A percentile compares a stretch with the other conserved stretches of the same genome.
Conservation (phyloP, 2,113 vertebrate species). For the Excalfactoria chinensis region DNA sequence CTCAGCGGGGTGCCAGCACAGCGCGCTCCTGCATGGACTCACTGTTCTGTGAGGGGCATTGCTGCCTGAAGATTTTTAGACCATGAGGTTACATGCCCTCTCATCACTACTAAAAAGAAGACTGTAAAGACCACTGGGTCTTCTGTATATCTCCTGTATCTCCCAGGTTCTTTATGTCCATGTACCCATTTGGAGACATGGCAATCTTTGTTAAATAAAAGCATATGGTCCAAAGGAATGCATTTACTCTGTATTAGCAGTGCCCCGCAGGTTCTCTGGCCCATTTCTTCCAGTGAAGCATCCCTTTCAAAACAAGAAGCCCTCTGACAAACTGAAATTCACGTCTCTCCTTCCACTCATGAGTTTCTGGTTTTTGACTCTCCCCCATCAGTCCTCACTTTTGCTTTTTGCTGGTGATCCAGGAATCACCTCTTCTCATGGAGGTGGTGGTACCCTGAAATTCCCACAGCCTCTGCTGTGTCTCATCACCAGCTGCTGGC, state of each 20-base stretch:
- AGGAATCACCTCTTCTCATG: not conserved
- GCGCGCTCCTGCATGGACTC: accelerated
- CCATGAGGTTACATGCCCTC: not conserved
- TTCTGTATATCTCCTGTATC: not conserved
- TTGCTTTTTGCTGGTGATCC: not conserved
- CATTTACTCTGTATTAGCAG: not conserved
- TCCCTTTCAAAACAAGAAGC: not conserved
- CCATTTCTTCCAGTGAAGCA: not conserved
- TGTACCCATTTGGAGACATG: not conserved
- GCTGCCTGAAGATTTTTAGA: not conserved
- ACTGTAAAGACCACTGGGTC: not conserved
- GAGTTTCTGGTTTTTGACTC: not conserved
- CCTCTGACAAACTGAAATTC: not conserved
- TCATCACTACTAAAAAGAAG: not conserved
- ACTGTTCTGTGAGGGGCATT: accelerated
- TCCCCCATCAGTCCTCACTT: not conserved
- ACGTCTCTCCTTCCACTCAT: not conserved
- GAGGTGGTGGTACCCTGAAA: not conserved
- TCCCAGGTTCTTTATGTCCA: not conserved
- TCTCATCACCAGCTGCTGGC: accelerated
- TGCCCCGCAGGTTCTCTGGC: not conserved
- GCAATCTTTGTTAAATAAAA: not conserved
- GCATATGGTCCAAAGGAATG: not conserved
- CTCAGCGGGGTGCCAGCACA: not conserved
- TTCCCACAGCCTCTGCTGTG: not conserved